A percentile compares a stretch with the other conserved stretches of the same genome.
phyloP scores from a whole-genome alignment of 2,113 vertebrate species.

The Fregetta grallaria region DNA sequence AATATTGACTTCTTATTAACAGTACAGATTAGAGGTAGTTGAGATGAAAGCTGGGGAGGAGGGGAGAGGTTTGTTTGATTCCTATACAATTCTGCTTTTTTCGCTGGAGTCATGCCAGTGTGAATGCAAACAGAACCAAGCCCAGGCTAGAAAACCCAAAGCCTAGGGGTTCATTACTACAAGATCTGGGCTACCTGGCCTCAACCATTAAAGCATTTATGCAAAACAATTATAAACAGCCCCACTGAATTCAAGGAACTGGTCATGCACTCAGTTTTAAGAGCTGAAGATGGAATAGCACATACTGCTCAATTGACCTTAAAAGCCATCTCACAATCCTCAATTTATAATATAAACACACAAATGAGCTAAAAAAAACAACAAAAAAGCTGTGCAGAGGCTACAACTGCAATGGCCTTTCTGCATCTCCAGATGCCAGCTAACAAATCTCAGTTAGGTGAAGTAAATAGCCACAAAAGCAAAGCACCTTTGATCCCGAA shows the following conservation, averaged over 20 bases:
- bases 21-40: background rate
- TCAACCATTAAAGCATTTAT: background rate
- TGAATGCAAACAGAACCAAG: background rate
- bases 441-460: background rate
- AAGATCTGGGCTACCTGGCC: background rate
- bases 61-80: background rate
- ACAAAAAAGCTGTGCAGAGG: background rate
- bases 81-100: background rate
- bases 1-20: background rate
- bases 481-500: background rate
- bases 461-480: background rate
- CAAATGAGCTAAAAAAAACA: background rate
- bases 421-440: background rate
- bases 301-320: background rate
- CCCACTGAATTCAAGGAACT: background rate
- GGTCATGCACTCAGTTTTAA: background rate
- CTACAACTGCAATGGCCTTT: background rate
- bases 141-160: background rate
- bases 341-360: constrained; percentile 4
- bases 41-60: background rate
- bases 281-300: background rate
- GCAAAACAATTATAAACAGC: background rate
- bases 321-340: background rate
- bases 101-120: background rate
- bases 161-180: background rate